Percentiles rank a stretch among this genome's conserved stretches.
Conservation (phyloP, 2,888 invertebrate species). For the Cephonodes hylas region DNA sequence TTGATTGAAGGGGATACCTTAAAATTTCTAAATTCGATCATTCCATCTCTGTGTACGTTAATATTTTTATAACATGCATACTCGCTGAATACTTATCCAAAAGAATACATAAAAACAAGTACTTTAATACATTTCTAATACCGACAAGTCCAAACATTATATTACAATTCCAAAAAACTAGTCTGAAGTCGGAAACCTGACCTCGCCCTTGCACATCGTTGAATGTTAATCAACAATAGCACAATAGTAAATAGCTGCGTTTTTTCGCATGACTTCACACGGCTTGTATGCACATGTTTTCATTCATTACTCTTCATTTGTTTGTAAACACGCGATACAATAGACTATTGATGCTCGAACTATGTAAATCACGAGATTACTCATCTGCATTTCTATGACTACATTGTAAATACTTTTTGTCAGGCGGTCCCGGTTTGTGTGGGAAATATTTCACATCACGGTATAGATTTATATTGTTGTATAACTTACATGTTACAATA, state of each 20-base stretch:
- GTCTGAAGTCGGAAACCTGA: neutral
- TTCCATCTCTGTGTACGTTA: too few relatives aligned
- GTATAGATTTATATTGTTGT: neutral
- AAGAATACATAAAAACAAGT: too few relatives aligned
- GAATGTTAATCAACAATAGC: neutral
- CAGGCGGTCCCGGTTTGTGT: neutral
- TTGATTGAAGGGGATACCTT: too few relatives aligned
- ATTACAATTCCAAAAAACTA: too few relatives aligned
- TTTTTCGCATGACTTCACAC: slow-evolving; percentile 2
- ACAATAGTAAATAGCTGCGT: neutral
- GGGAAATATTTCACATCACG: neutral
- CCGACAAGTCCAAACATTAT: too few relatives aligned
- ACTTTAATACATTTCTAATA: too few relatives aligned
- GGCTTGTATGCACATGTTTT: neutral
- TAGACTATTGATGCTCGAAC: slow-evolving; percentile 31
- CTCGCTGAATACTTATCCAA: too few relatives aligned
- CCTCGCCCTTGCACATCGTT: neutral
- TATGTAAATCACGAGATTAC: slow-evolving; percentile 18
- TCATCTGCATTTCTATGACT: slow-evolving; percentile 1
- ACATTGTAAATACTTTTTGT: neutral
- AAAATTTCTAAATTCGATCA: too few relatives aligned
- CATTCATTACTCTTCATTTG: slow-evolving; percentile 24
- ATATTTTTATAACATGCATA: too few relatives aligned
- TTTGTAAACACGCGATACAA: slow-evolving; percentile 27
- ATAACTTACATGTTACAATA: neutral